Base-by-base conservation (phyloP, 2,113 vertebrate genomes). In the Sigmodon hispidus region DNA sequence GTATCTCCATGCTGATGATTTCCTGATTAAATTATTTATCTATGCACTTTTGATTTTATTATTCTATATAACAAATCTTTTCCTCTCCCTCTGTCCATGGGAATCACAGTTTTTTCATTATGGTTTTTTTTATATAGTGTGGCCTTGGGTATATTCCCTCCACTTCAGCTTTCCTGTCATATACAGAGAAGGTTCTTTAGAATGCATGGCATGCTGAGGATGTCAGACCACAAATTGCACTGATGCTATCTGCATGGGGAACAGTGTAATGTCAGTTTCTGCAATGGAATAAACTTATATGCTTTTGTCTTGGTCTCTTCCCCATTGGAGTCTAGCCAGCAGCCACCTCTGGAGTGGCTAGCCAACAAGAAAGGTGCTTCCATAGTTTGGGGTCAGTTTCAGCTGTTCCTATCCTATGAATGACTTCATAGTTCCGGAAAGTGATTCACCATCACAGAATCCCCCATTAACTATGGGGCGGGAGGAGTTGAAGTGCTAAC, bases 11-110 rank as follows among this genome's bases (percentile, higher is more conserved):
- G 85, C 48, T 63, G 43, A 24, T 91, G n/a, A 77, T 91, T 93
- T 91, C 88, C n/a, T 84, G 21, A 87, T 59, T 55, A 90, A 88
- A 59, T 72, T 0, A 45, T 85, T 94, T 85, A 43, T 91, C 22
- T 85, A 48, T 65, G 45, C 40, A 80, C 77, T 87, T 83, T 85
- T 72, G 15, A 24, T n/a, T 67, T 57, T 70, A 72, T 73, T 91
- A 72, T 55, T 73, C 24, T 73, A 4, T 93, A 59, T 84, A 83
- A 48, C 48, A 92, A 67, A 67, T 69, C 2, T 75, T 69, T 72
- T 70, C 31, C 34, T 26, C 21, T 59, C 0, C 57, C 8, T 86
- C 7, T 81, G 31, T 22, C 45, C 61, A 0, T 0, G 5, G 43
- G 29, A 63, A 34, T 81, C 22, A 76, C 21, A 17, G 9, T n/a